phyloP scores from a whole-genome alignment of 2,888 invertebrate genomes.

The Biston stratarius region DNA sequence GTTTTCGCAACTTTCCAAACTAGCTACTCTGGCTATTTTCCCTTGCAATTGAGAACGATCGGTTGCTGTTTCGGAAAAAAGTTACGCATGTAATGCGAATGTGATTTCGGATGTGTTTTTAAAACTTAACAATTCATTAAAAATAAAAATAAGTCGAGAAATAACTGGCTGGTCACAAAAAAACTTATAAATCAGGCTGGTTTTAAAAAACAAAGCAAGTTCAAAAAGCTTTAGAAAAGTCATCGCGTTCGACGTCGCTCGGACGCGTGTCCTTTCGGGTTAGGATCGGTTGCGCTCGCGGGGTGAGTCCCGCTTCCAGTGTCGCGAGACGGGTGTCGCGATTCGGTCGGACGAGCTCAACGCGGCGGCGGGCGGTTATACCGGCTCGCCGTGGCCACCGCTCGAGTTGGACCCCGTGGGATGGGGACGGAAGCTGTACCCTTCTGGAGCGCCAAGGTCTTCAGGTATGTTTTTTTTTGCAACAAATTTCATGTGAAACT shows the following conservation, averaged over 20 bases:
- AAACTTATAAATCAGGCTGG: neutral
- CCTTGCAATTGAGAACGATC: slow-evolving; percentile 6
- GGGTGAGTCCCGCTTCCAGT: slow-evolving; percentile 58
- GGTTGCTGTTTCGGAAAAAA: slow-evolving; percentile 26
- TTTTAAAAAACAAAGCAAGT: neutral
- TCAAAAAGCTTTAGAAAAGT: neutral
- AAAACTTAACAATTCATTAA: slow-evolving; percentile 4
- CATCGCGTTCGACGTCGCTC: slow-evolving; percentile 1
- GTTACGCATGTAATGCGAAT: slow-evolving; percentile 9
- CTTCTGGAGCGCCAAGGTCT: slow-evolving; percentile 89
- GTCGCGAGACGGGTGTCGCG: slow-evolving; percentile 81
- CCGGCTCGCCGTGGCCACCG: slow-evolving; percentile 93
- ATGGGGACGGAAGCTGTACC: slow-evolving; percentile 93
- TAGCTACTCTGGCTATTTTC: slow-evolving; percentile 6
- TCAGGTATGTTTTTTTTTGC: slow-evolving; percentile 76
- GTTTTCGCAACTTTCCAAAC: slow-evolving; percentile 45
- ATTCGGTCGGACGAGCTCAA: slow-evolving; percentile 92
- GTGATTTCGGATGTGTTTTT: slow-evolving; percentile 33
- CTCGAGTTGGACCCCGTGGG: slow-evolving; percentile 91
- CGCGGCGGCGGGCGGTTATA: slow-evolving; percentile 91
- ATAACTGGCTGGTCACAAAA: neutral
- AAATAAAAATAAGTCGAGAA: neutral
- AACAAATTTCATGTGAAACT: too few species aligned
- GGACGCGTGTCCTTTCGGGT: slow-evolving; percentile 1
- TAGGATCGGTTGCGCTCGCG: slow-evolving; percentile 35